Percentiles rank a stretch among this genome's conserved stretches.
Evolutionary conservation across 2,113 vertebrate species (phyloP).

Genomic region (Nannobrachium achirus): DNA sequence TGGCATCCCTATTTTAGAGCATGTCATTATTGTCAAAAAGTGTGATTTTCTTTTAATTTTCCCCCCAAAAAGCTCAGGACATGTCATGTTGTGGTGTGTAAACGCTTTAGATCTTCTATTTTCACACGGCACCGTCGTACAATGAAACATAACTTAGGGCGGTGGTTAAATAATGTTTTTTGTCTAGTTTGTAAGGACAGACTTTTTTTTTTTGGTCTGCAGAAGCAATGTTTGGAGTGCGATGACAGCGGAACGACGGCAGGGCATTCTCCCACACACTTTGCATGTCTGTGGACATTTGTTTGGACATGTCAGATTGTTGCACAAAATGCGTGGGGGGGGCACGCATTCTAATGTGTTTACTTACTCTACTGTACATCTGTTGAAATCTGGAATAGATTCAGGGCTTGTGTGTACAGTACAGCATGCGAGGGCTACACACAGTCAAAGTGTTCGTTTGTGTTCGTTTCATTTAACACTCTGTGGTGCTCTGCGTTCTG

Average conservation of each 20-base stretch:
- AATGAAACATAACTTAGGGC: too few relatives aligned
- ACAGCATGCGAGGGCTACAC: too few relatives aligned
- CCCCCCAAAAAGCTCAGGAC: too few relatives aligned
- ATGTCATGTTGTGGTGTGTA: too few relatives aligned
- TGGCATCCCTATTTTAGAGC: too few relatives aligned
- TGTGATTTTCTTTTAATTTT: too few relatives aligned
- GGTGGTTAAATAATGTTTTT: slow-evolving; percentile 18
- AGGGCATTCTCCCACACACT: neutral
- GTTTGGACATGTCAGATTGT: neutral
- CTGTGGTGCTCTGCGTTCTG: too few relatives aligned
- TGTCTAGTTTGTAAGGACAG: slow-evolving; percentile 7
- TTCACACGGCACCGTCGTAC: too few relatives aligned
- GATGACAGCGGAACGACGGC: neutral
- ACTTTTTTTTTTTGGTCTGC: neutral
- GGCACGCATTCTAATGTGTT: neutral
- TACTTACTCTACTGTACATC: neutral
- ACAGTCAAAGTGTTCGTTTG: neutral
- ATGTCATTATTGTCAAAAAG: too few relatives aligned
- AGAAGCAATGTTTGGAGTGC: neutral
- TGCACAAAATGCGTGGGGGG: neutral
- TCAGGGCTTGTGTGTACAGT: too few relatives aligned
- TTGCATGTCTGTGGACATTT: neutral
- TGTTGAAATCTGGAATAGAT: neutral
- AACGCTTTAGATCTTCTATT: too few relatives aligned
- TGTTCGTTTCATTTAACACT: too few relatives aligned